Evolutionary conservation across 2,797 vertebrate genomes (phyloP).

Genomic region (Esox masquinongy): DNA sequence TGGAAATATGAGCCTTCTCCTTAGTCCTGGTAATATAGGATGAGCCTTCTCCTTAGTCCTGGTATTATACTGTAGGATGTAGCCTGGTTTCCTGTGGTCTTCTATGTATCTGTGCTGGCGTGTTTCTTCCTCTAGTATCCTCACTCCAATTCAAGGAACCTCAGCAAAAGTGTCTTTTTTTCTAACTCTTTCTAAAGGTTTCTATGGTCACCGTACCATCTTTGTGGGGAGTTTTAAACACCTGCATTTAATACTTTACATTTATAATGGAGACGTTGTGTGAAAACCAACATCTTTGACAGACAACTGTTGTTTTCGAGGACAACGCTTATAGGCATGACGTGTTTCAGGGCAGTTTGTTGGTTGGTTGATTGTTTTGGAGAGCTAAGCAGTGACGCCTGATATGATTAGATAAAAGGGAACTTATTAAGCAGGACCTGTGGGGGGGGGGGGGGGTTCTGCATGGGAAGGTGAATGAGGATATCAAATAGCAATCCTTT

Average conservation of each 20-base stretch:
- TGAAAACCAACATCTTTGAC: slow-evolving; percentile 16
- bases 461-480: slow-evolving; percentile 56
- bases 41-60: not conserved
- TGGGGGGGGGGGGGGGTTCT: slow-evolving; percentile 13
- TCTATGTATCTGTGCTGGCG: not conserved
- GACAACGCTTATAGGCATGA: slow-evolving; percentile 12
- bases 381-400: not conserved
- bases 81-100: not conserved
- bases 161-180: slow-evolving; percentile 78
- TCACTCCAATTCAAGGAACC: slow-evolving; percentile 62
- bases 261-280: slow-evolving; percentile 49
- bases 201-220: slow-evolving; percentile 68
- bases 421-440: slow-evolving; percentile 8
- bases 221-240: slow-evolving; percentile 71
- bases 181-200: slow-evolving; percentile 73
- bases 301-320: not conserved
- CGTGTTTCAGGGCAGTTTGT: not conserved
- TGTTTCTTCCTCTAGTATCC: slow-evolving; percentile 33
- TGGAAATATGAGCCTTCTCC: not conserved
- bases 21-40: not conserved
- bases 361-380: not conserved
- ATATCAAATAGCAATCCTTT: slow-evolving; percentile 51
- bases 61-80: not conserved
- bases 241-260: slow-evolving; percentile 62
- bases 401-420: slow-evolving; percentile 5